Base-by-base conservation (phyloP, 2,797 vertebrate genomes). In the Ceryle rudis region DNA sequence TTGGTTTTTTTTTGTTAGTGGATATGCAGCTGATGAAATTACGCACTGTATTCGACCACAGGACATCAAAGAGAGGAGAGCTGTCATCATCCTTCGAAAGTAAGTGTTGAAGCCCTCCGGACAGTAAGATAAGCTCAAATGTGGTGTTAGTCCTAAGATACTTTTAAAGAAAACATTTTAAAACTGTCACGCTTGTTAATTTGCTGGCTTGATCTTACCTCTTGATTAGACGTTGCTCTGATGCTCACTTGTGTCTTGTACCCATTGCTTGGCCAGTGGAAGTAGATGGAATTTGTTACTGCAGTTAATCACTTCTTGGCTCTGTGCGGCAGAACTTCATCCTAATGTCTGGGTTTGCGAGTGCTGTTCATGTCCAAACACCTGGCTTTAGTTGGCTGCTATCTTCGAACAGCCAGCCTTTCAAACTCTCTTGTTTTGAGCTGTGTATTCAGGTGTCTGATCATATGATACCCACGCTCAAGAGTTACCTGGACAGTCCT, bases 11-110 rank as follows among this genome's bases (percentile, higher is more conserved):
- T 11, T 96, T 96, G 49, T 90, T 97, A 99, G 99, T 98, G 99
- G 99, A 61, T 99, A 99, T 5, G 99, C 99, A 79, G 99, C 99
- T 6, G 99, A 99, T 86, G 99, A 99, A 97, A 99, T 99, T 97
- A 99, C 99, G 44, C 99, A 99, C 91, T 99, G 99, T 97, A 99
- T 99, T 96, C 98, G 99, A 92, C 99, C 99, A 33, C 99, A 99
- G 97, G 99, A 99, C 97, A 99, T 99, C 97, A 99, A 99, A 97
- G 98, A 99, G 93, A 98, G 99, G 22, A 98, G 99, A 91, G 99
- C 99, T 0, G 99, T 99, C 89, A 99, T 99, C 98, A 99, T 99
- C 96, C 99, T 99, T 65, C 98, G 99, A 97, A 99, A 99, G 99
- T 99, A 97, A 99, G 99, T 98, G 77, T 47, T 71, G 82, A 82